A percentile compares a stretch with the other conserved stretches of the same genome.
These are phyloP conservation scores for Elephas maximus DNA, from an alignment of 2,113 vertebrate genomes.

Conservation along the genomic window DNA sequence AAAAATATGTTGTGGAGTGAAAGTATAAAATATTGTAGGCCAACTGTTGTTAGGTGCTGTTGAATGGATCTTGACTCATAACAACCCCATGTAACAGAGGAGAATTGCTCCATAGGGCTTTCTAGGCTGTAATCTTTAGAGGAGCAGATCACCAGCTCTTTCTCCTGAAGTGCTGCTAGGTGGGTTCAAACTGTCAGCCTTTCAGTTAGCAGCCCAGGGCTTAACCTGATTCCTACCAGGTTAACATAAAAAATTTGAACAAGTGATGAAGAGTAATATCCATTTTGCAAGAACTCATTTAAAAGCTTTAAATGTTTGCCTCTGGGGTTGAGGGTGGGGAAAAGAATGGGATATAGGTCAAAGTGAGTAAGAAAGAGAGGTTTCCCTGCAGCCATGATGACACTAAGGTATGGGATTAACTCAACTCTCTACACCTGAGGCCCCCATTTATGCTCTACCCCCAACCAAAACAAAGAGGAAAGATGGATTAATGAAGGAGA, in stretches of 20 bases:
- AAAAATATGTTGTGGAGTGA: neutral
- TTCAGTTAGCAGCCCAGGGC: neutral
- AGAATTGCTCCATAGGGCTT: neutral
- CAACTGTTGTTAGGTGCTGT: neutral
- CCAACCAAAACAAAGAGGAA: neutral
- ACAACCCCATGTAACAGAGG: neutral
- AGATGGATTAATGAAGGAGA: neutral
- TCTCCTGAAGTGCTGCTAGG: neutral
- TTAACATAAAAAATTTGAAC: neutral
- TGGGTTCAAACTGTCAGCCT: neutral
- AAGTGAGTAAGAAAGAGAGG: constrained; percentile 2
- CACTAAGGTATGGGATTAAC: accelerated
- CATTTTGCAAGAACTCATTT: neutral
- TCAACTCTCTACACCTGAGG: neutral
- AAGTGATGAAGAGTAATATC: neutral
- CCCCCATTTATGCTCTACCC: neutral
- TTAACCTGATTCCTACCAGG: too few species aligned
- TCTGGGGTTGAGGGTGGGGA: neutral
- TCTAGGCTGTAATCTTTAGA: neutral
- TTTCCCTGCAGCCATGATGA: neutral
- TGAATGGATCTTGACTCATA: neutral
- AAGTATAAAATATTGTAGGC: neutral
- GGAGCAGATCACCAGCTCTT: neutral
- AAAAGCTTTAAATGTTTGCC: neutral
- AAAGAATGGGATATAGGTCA: neutral